Percentiles rank a stretch among this genome's conserved stretches.
Evolutionary conservation across 2,113 vertebrate genomes (phyloP).

Genomic region (Dipodomys merriami): DNA sequence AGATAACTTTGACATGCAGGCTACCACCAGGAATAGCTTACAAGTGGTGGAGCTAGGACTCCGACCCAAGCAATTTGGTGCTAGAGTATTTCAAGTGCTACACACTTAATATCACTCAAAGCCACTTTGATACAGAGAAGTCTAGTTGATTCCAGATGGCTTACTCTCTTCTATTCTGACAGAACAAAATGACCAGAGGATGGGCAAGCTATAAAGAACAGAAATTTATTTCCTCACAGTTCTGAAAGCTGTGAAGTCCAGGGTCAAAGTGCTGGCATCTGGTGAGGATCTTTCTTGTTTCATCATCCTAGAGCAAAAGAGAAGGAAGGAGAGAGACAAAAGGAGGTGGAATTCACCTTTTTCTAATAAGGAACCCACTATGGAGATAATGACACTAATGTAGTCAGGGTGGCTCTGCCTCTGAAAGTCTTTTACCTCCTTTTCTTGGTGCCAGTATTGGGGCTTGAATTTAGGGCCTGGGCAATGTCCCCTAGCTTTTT

Average conservation of each 20-base stretch:
- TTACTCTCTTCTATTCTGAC: neutral
- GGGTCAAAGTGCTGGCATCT: neutral
- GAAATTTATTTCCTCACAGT: neutral
- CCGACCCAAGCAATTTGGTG: neutral
- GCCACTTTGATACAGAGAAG: neutral
- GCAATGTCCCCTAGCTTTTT: too few species aligned
- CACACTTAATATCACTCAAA: neutral
- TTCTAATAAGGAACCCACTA: neutral
- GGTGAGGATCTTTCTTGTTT: neutral
- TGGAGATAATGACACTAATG: neutral
- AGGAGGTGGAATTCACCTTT: neutral
- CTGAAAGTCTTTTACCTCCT: neutral
- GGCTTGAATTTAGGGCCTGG: too few species aligned
- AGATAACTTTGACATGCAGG: neutral
- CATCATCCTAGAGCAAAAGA: neutral
- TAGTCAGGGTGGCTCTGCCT: neutral
- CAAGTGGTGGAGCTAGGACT: neutral
- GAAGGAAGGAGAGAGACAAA: neutral
- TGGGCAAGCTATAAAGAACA: neutral
- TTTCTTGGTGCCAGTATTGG: too few species aligned
- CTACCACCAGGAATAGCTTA: neutral
- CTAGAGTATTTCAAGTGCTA: neutral
- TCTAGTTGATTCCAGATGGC: neutral
- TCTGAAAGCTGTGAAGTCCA: neutral
- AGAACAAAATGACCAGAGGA: slow-evolving; percentile 1